Percentiles rank a stretch among this genome's conserved stretches.
These are phyloP conservation scores for Hormaphis cornu DNA, from an alignment of 1,140 invertebrate species.

Conservation along the genomic window DNA sequence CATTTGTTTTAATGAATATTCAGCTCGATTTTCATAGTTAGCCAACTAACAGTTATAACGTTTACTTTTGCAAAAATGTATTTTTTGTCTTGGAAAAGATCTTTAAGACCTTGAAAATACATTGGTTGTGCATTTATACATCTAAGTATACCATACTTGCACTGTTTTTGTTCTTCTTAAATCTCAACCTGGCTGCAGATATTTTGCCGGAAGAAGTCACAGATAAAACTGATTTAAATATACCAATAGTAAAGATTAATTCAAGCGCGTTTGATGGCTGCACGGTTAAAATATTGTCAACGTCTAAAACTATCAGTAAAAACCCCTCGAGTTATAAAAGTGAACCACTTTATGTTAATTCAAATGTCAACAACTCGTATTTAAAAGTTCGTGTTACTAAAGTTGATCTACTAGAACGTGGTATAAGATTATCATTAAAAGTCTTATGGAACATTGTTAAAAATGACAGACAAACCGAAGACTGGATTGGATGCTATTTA, in stretches of 20 bases:
- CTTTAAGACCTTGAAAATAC: background rate
- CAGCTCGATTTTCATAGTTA: background rate
- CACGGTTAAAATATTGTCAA: background rate
- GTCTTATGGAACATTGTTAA: constrained; percentile 8
- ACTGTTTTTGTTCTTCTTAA: background rate
- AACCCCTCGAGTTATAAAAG: background rate
- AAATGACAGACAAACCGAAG: constrained; percentile 11
- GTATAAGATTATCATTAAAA: constrained; percentile 12
- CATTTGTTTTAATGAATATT: too few species aligned
- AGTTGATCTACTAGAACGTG: background rate
- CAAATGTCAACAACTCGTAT: constrained; percentile 3
- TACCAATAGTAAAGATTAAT: background rate
- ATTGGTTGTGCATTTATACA: background rate
- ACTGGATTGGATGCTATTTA: constrained; percentile 3
- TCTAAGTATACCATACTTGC: too few species aligned
- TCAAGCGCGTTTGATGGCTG: background rate
- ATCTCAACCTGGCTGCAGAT: constrained; percentile 22
- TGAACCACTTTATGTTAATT: constrained; percentile 20
- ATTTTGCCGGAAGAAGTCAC: background rate
- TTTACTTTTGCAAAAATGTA: background rate
- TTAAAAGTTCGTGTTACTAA: background rate
- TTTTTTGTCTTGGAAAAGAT: background rate
- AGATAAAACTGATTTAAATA: background rate
- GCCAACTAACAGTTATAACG: background rate
- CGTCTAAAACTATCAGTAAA: background rate